Conservation (phyloP, 1,140 invertebrate genomes). For the Aphelinus atriplicis region DNA sequence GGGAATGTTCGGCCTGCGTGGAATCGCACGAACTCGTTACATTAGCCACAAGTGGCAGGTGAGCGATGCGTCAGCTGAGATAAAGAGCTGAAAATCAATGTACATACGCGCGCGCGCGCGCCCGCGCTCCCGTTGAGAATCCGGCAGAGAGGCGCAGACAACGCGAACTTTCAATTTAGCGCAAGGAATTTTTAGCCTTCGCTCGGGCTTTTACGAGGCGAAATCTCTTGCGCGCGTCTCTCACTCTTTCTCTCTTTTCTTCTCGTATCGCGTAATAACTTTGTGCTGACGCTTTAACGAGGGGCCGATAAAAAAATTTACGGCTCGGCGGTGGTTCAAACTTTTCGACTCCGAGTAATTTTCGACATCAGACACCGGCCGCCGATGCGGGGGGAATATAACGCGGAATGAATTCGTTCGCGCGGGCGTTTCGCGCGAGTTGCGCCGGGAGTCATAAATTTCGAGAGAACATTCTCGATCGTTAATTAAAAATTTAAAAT, state of each 20-base stretch:
- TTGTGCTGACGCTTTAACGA: constrained; percentile 29
- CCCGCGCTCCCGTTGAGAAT: too few relatives aligned
- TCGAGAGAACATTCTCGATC: not conserved
- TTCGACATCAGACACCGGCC: not conserved
- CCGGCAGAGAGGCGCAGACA: too few relatives aligned
- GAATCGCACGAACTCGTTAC: too few relatives aligned
- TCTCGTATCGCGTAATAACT: constrained; percentile 32
- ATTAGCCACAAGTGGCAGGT: too few relatives aligned
- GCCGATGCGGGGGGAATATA: not conserved
- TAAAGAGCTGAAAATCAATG: too few relatives aligned
- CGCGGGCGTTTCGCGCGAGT: not conserved
- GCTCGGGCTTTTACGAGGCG: constrained; percentile 19
- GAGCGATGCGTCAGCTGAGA: too few relatives aligned
- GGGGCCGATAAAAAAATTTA: constrained; percentile 30
- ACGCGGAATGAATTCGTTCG: not conserved
- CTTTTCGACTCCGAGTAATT: too few relatives aligned
- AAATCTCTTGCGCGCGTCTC: too few relatives aligned
- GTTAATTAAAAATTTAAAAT: not conserved
- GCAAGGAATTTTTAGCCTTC: not conserved
- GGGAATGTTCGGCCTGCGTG: too few relatives aligned
- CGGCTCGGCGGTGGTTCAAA: not conserved
- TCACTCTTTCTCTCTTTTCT: not conserved
- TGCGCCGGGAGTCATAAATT: constrained; percentile 12
- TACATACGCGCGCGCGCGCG: too few relatives aligned
- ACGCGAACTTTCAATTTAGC: constrained; percentile 2